Base-by-base conservation (phyloP, 2,113 vertebrate genomes). In the Antidorcas marsupialis region DNA sequence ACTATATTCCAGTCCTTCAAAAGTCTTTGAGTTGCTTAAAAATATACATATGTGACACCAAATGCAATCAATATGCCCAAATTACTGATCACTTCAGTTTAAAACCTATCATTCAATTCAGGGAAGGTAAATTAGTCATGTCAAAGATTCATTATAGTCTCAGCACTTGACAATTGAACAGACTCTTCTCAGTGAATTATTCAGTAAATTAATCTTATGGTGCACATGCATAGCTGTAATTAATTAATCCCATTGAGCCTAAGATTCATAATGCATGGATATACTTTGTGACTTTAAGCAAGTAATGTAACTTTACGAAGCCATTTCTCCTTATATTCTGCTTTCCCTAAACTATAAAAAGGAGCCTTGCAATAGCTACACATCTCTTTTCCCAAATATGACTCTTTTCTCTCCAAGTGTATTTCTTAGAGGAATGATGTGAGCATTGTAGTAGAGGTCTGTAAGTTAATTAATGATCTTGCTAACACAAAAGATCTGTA, bases 171-270 rank as follows among this genome's bases (percentile, higher is more conserved):
- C 95, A 95, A 95, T 84, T 81, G 62, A 84, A 86, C 52, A 71
- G 83, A 25, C 14, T 92, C 89, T 92, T 84, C 79, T 92, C 57
- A 89, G 82, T 97, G 83, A 97, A 92, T 95, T 97, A 96, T 85
- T 97, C 62, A 97, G 86, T 36, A 96, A 95, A 93, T 95, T 96
- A 96, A 94, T 96, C 78, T 91, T 71, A 87, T 16, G 21, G 52
- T 84, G 33, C 28, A 47, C 87, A 96, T 87, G 33, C 62, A 87
- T 43, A 60, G 21, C 30, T 27, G 53, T 92, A 93, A 87, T 97
- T n/a, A n/a, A n/a, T n/a, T 88, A 96, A 89, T 87, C 81, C 52
- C 8, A 30, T 23, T 94, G 87, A 52, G 84, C 57, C 13, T 16
- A 30, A 88, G 52, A 94, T 55, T 67, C 86, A 67, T 95, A 93